Base-by-base conservation (phyloP, 2,113 vertebrate genomes). In the Centrocercus urophasianus region DNA sequence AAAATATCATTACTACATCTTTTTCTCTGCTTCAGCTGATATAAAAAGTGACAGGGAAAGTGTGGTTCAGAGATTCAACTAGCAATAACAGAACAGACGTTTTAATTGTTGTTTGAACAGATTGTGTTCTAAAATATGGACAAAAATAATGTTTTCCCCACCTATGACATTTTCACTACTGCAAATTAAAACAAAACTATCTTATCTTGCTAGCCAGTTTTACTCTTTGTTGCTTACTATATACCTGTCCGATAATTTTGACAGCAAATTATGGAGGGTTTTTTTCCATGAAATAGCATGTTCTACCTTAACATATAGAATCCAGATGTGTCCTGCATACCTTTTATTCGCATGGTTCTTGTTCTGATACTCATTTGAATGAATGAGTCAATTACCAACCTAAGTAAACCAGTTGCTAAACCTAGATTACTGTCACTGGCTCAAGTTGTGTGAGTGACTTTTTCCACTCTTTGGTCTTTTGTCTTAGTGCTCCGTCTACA, bases 51-150 rank as follows among this genome's bases (percentile, higher is more conserved):
- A 16, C 27, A 54, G 40, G 57, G 66, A 21, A 21, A 84, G 4
- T 0, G 0, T 63, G 22, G 48, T 69, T 86, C 40, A 70, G 82
- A 79, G 43, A 87, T 73, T 34, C 25, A 93, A 86, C 86, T 52
- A 90, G 10, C 32, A 57, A 50, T 59, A 76, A 61, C 45, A 87
- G 56, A 94, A 79, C 56, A 96, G 65, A 50, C 1, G 1, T 32
- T 61, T 93, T 76, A 60, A 85, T 85, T 80, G 94, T 70, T 70
- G 78, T 43, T 91, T 73, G 59, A 93, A 76, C 14, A 88, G 66
- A 66, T 59, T 93, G 70, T 70, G 11, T 76, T 85, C 59, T 56
- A 89, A 91, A 90, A 22, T 57, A 6, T 45, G 52, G 73, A 72
- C 61, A 86, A 78, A 88, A 87, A 83, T 66, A 75, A 25, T 54